These are phyloP conservation scores for Capitulum mitella DNA, from an alignment of 2,888 invertebrate genomes.

Conservation along the genomic window DNA sequence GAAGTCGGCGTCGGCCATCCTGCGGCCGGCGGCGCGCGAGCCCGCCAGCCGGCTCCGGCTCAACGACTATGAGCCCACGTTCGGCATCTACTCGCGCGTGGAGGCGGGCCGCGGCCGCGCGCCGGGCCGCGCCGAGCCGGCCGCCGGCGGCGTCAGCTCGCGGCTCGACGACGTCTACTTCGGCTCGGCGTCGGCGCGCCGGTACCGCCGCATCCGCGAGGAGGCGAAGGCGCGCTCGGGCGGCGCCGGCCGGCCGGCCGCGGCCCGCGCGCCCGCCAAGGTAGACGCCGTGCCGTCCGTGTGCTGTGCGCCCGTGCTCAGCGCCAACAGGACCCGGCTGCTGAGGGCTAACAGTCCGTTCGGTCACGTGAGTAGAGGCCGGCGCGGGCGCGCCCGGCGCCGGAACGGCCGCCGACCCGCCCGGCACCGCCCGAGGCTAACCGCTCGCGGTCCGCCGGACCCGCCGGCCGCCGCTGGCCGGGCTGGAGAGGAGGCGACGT, in stretches of 20 bases:
- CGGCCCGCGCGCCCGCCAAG: neutral
- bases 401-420: too few relatives aligned
- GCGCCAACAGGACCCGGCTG: neutral
- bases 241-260: neutral
- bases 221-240: constrained; percentile 6
- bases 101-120: neutral
- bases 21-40: neutral
- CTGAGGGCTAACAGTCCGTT: constrained; percentile 3
- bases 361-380: neutral
- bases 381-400: too few relatives aligned
- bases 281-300: constrained; percentile 3
- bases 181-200: constrained; percentile 3
- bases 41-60: neutral
- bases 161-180: constrained; percentile 4
- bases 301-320: constrained; percentile 14
- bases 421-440: too few relatives aligned
- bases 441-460: too few relatives aligned
- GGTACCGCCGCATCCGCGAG: constrained; percentile 15
- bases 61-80: constrained; percentile 14
- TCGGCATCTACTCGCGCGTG: constrained; percentile 7
- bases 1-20: constrained; percentile 12
- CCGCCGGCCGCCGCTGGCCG: too few relatives aligned
- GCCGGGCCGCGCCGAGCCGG: neutral
- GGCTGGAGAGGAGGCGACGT: too few relatives aligned
- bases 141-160: neutral